A percentile compares a stretch with the other conserved stretches of the same genome.
phyloP scores from a whole-genome alignment of 2,113 vertebrate genomes.

The Serranochromis macrocephalus region DNA sequence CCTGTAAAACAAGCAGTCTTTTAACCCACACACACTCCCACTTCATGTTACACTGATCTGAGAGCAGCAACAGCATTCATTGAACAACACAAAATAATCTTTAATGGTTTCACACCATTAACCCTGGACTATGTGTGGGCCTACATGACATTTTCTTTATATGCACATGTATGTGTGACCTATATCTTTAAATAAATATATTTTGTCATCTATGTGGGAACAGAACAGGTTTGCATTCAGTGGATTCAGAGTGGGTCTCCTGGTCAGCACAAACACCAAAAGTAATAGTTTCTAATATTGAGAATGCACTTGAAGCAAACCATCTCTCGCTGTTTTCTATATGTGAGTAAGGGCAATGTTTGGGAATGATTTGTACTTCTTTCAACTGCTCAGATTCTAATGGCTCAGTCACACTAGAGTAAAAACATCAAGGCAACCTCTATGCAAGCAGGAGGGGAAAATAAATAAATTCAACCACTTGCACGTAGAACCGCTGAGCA shows the following conservation, averaged over 20 bases:
- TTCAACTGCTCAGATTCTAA: neutral
- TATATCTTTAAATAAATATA: neutral
- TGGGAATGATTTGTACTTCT: neutral
- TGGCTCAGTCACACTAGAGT: neutral
- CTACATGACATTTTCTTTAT: neutral
- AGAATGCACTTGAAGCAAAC: neutral
- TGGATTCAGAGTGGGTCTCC: neutral
- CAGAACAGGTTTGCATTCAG: neutral
- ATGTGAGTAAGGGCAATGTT: neutral
- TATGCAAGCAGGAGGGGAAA: neutral
- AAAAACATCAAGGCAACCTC: neutral
- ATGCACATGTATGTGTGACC: neutral
- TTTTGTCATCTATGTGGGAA: neutral
- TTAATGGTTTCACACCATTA: neutral
- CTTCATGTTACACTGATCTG: conserved; percentile 17
- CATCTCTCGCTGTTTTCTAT: neutral
- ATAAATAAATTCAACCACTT: neutral
- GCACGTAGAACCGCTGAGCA: neutral
- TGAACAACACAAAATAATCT: neutral
- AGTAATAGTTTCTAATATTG: neutral
- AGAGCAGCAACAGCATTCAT: neutral
- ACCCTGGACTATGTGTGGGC: neutral
- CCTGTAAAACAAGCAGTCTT: conserved; percentile 10
- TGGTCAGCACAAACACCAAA: neutral
- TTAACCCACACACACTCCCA: conserved; percentile 41